A percentile compares a stretch with the other conserved stretches of the same genome.
Conservation (phyloP, 2,797 vertebrate species). For the Sebastes cheni region DNA sequence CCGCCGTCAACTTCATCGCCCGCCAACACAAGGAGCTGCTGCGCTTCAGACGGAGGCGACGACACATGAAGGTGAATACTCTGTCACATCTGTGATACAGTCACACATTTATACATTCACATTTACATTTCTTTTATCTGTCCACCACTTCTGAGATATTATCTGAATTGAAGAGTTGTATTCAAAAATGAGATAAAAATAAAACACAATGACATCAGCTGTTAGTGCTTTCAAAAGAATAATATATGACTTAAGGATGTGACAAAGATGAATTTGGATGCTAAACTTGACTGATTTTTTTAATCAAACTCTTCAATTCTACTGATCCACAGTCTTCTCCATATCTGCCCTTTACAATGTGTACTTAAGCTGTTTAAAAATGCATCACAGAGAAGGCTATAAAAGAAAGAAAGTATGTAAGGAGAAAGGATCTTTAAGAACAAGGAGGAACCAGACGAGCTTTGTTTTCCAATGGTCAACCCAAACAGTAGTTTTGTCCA, state of each 20-base stretch:
- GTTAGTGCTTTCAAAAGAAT: neutral
- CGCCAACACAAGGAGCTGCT: constrained; percentile 99
- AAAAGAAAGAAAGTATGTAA: neutral
- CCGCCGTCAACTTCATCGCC: constrained; percentile 98
- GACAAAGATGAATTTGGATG: neutral
- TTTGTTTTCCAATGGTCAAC: neutral
- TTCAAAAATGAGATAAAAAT: neutral
- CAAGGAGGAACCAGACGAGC: neutral
- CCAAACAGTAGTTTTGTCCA: neutral
- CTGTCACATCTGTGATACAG: neutral
- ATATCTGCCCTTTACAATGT: neutral
- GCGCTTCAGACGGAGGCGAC: constrained; percentile 94
- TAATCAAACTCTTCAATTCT: neutral
- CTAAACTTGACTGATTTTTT: neutral
- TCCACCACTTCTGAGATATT: neutral
- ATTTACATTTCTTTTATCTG: neutral
- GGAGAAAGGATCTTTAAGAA: neutral
- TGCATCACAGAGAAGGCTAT: neutral
- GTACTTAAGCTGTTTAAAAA: neutral
- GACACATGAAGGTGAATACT: constrained; percentile 93
- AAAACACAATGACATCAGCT: neutral
- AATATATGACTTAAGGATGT: neutral
- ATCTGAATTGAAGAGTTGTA: neutral
- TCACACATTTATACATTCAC: neutral
- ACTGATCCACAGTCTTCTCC: neutral